Base-by-base conservation (phyloP, 2,113 vertebrate species). In the Rhinoptilus africanus region DNA sequence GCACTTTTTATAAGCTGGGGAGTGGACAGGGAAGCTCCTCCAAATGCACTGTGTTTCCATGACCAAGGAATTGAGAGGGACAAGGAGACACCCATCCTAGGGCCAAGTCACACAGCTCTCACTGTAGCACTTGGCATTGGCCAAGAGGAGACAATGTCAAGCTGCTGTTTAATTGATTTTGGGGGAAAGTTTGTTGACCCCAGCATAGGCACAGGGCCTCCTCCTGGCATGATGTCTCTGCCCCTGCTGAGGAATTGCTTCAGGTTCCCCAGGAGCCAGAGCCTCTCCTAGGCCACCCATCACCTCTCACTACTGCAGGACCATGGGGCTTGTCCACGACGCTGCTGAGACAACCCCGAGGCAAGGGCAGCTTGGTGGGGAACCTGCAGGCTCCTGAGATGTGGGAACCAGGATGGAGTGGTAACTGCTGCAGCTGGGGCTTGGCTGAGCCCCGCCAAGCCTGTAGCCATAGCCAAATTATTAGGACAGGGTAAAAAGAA, bases 31-130 rank as follows among this genome's bases (percentile, higher is more conserved):
- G 53, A 67, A 62, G 39, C 10, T 56, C 47, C 34, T 71, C 67
- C 12, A 21, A 14, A 14, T 5, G 32, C 1, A 0, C 10, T 35
- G 32, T 54, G 32, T 39, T 85, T 82, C 69, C 2, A 0, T 77
- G 41, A 37, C 20, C 5, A 5, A 6, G 69, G 35, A 72, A 77
- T 12, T 24, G 27, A 64, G 39, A 79, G 32, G 41, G 47, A 28
- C 14, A 8, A 50, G 37, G 53, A 62, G 59, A 57, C 11, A 3
- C 17, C 14, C 8, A 15, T 43, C 53, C n/a, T 18, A 50, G 21
- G 37, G 39, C 24, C 62, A 45, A 56, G 27, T 45, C 28, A 51
- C 39, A 17, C 28, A 51, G 68, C 45, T 76, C 9, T 75, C 27
- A 22, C n/a, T 53, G 23, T 14, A 80, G 32, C 51, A 22, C 39